Percentiles rank a stretch among this genome's conserved stretches.
Conservation (phyloP, 2,888 invertebrate genomes). For the Selenia dentaria region DNA sequence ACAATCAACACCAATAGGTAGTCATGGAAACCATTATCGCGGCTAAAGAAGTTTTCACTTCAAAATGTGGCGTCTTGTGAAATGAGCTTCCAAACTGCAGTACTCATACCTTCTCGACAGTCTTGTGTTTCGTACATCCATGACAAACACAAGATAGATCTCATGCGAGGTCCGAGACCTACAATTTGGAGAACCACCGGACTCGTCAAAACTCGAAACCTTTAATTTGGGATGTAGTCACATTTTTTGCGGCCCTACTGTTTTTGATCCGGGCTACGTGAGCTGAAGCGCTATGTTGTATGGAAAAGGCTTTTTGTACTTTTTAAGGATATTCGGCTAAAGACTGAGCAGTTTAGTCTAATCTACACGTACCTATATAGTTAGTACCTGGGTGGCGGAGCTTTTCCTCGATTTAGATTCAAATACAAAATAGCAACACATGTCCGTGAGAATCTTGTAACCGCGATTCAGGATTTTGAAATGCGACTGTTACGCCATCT, state of each 20-base stretch:
- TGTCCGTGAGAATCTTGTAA: too few species aligned
- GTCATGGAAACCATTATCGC: too few species aligned
- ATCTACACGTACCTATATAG: too few species aligned
- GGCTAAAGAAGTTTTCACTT: too few species aligned
- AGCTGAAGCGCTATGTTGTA: constrained; percentile 16
- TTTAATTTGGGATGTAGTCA: constrained; percentile 55
- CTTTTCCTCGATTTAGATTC: too few species aligned
- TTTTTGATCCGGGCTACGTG: constrained; percentile 46
- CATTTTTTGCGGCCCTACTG: constrained; percentile 57
- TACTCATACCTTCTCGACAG: background rate
- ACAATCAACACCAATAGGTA: background rate
- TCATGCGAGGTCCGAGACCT: constrained; percentile 3
- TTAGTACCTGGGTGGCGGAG: too few species aligned
- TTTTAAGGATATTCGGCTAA: too few species aligned
- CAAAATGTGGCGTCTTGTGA: too few species aligned
- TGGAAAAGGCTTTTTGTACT: constrained; percentile 7
- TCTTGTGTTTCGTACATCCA: background rate
- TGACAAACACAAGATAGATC: background rate
- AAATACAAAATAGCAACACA: too few species aligned
- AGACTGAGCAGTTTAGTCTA: too few species aligned
- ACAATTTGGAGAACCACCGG: constrained; percentile 48
- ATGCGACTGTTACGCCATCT: too few species aligned
- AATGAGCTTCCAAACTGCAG: background rate
- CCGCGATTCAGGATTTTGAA: too few species aligned
- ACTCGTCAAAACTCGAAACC: constrained; percentile 49